These are phyloP conservation scores for Clistopyga incitator DNA, from an alignment of 2,888 invertebrate species.

Conservation along the genomic window DNA sequence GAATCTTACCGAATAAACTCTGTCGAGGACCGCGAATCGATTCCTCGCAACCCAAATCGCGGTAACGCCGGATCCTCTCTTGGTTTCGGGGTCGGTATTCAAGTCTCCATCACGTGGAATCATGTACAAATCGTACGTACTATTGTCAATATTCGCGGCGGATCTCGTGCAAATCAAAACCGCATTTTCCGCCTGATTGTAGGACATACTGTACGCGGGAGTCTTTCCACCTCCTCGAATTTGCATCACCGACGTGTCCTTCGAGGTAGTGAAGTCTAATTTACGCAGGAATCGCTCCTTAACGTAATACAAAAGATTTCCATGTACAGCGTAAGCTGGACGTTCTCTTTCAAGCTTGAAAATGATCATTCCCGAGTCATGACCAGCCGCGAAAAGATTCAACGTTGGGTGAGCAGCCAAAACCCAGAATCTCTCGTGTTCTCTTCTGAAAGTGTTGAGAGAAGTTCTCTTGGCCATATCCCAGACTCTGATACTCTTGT, in stretches of 20 bases:
- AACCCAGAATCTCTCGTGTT: slow-evolving; percentile 99
- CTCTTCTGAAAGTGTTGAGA: slow-evolving; percentile 95
- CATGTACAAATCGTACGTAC: slow-evolving; percentile 96
- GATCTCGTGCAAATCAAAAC: slow-evolving; percentile 93
- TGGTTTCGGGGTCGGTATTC: slow-evolving; percentile 88
- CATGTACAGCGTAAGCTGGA: slow-evolving; percentile 97
- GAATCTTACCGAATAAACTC: slow-evolving; percentile 92
- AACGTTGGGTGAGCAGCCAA: slow-evolving; percentile 96
- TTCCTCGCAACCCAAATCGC: slow-evolving; percentile 99
- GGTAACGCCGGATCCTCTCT: slow-evolving; percentile 94
- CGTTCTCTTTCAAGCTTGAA: slow-evolving; percentile 95
- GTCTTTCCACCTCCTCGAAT: slow-evolving; percentile 92
- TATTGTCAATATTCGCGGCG: slow-evolving; percentile 93
- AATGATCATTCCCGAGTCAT: slow-evolving; percentile 98
- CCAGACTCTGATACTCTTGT: slow-evolving; percentile 99
- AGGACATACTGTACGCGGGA: slow-evolving; percentile 95
- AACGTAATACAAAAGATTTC: slow-evolving; percentile 97
- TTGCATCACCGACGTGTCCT: slow-evolving; percentile 97
- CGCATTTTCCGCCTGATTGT: slow-evolving; percentile 98
- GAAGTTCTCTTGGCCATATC: slow-evolving; percentile 98
- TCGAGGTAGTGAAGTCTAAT: slow-evolving; percentile 96
- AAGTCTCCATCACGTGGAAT: slow-evolving; percentile 90
- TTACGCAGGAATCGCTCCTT: slow-evolving; percentile 96
- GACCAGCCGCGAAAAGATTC: slow-evolving; percentile 99
- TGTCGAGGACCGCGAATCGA: slow-evolving; percentile 98